Percentiles rank a stretch among this genome's conserved stretches.
phyloP scores from a whole-genome alignment of 2,888 invertebrate genomes.

The Ctena decussata region DNA sequence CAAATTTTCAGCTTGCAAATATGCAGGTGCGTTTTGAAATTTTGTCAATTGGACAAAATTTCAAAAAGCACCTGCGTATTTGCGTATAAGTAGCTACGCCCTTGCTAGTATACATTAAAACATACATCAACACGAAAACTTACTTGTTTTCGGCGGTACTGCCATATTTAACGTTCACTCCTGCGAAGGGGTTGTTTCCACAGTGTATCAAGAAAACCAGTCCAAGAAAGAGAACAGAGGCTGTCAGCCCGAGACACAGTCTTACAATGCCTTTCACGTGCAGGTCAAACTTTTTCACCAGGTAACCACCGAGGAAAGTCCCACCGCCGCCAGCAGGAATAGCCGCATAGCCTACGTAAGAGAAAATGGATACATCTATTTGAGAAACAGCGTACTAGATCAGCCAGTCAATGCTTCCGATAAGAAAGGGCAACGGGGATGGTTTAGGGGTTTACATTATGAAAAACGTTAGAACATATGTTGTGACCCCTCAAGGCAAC shows the following conservation, averaged over 20 bases:
- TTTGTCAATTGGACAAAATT: no score
- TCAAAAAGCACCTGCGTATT: no score
- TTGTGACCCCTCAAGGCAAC: no score
- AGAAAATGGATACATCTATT: no score
- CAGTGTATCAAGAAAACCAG: conserved; percentile 92
- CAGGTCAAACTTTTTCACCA: conserved; percentile 92
- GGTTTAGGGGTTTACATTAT: no score
- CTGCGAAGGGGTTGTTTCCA: conserved; percentile 92
- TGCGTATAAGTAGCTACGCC: no score
- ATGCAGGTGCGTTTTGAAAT: no score
- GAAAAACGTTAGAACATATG: no score
- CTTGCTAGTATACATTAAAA: background rate
- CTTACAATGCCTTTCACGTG: conserved; percentile 83
- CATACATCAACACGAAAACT: background rate
- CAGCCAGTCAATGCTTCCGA: no score
- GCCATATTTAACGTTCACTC: conserved; percentile 89
- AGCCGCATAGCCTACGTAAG: conserved; percentile 90
- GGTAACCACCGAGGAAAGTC: conserved; percentile 94
- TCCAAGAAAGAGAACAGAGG: conserved; percentile 67
- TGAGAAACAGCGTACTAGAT: no score
- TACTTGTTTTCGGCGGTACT: conserved; percentile 53
- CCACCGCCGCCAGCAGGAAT: conserved; percentile 96
- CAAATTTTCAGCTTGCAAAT: no score
- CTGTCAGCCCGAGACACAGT: conserved; percentile 77
- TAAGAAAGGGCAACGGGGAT: no score